A percentile compares a stretch with the other conserved stretches of the same genome.
Conservation (phyloP, 1,140 invertebrate species). For the Ephestia elutella region DNA sequence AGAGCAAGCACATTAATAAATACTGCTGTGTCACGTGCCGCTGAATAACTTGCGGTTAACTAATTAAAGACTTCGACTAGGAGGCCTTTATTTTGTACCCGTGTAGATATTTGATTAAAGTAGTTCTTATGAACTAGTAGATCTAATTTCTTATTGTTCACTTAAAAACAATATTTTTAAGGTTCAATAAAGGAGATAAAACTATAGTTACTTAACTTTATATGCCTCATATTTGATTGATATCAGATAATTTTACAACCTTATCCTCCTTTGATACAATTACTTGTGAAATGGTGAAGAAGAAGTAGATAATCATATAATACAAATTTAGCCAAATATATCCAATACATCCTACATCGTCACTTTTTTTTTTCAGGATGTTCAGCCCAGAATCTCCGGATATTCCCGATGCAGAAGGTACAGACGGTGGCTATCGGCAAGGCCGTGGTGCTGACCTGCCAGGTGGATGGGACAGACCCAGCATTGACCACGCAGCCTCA, state of each 20-base stretch:
- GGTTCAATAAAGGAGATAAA: too few relatives aligned
- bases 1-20: conserved; percentile 17
- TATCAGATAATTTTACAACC: too few relatives aligned
- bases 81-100: conserved; percentile 8
- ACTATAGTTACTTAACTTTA: too few relatives aligned
- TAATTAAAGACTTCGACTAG: conserved; percentile 38
- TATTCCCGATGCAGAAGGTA: conserved; percentile 78
- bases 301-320: too few relatives aligned
- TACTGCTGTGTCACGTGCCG: conserved; percentile 41
- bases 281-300: too few relatives aligned
- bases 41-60: conserved; percentile 53
- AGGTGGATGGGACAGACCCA: conserved; percentile 76
- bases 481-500: conserved; percentile 79
- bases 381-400: conserved; percentile 74
- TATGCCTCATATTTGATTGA: too few relatives aligned
- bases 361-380: conserved; percentile 41
- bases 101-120: conserved; percentile 5
- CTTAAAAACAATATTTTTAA: too few relatives aligned
- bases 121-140: not conserved
- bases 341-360: too few relatives aligned
- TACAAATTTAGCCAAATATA: too few relatives aligned
- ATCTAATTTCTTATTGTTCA: not conserved
- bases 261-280: too few relatives aligned
- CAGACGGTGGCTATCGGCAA: conserved; percentile 82
- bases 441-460: conserved; percentile 81